A percentile compares a stretch with the other conserved stretches of the same genome.
These are phyloP conservation scores for Spodoptera frugiperda DNA, from an alignment of 1,140 invertebrate genomes.

Conservation along the genomic window DNA sequence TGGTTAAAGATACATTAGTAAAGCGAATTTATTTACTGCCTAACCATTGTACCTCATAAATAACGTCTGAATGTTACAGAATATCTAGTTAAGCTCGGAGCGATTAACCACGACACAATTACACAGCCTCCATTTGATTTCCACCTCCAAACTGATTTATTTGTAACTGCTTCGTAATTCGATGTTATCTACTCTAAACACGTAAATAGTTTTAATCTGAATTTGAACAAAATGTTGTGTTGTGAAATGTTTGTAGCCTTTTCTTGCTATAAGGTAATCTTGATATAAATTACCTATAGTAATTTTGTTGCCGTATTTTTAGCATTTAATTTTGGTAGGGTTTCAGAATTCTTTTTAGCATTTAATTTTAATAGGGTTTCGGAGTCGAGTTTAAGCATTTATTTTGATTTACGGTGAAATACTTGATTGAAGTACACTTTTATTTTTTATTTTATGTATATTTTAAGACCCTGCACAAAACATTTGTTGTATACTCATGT, in stretches of 20 bases:
- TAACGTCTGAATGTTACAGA: slow-evolving; percentile 27
- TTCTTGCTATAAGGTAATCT: too few relatives aligned
- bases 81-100: slow-evolving; percentile 34
- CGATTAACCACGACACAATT: slow-evolving; percentile 35
- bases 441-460: too few relatives aligned
- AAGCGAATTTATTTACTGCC: slow-evolving; percentile 14
- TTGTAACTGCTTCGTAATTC: slow-evolving; percentile 24
- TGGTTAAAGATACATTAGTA: neutral
- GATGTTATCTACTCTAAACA: slow-evolving; percentile 25
- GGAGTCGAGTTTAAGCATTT: too few relatives aligned
- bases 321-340: too few relatives aligned
- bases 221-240: slow-evolving; percentile 12
- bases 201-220: slow-evolving; percentile 25
- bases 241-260: neutral
- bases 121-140: slow-evolving; percentile 33
- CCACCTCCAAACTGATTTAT: slow-evolving; percentile 37
- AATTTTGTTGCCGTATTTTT: too few relatives aligned
- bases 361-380: too few relatives aligned
- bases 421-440: too few relatives aligned
- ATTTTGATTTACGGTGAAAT: too few relatives aligned
- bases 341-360: too few relatives aligned
- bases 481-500: too few relatives aligned
- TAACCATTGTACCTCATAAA: slow-evolving; percentile 16
- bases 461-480: too few relatives aligned
- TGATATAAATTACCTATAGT: too few relatives aligned